A percentile compares a stretch with the other conserved stretches of the same genome.
These are phyloP conservation scores for Oryctes rhinoceros DNA, from an alignment of 1,140 invertebrate species.

Conservation along the genomic window DNA sequence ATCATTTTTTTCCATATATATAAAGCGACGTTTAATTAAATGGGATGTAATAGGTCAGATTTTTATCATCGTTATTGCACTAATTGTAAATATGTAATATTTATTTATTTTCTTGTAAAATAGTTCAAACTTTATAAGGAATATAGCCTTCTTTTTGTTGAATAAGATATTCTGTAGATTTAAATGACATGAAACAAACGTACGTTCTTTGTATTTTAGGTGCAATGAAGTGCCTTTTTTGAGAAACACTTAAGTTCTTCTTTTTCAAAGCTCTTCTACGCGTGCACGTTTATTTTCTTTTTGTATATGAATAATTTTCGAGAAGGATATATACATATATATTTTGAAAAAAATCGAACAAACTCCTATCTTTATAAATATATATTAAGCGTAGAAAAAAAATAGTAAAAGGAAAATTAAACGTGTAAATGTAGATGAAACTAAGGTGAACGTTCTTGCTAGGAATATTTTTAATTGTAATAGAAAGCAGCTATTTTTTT, in stretches of 20 bases:
- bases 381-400: background rate
- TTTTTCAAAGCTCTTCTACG: background rate
- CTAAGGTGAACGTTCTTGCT: constrained; percentile 15
- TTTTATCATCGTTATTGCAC: constrained; percentile 16
- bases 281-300: background rate
- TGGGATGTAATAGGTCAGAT: background rate
- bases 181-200: constrained; percentile 15
- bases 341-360: background rate
- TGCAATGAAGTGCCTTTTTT: constrained; percentile 40
- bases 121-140: constrained; percentile 1
- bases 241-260: constrained; percentile 25
- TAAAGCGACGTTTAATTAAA: too few species aligned
- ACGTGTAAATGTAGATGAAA: constrained; percentile 16
- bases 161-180: constrained; percentile 32
- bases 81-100: constrained; percentile 36
- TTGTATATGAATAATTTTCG: background rate
- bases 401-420: constrained; percentile 3
- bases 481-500: constrained; percentile 37
- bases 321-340: background rate
- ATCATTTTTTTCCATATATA: background rate
- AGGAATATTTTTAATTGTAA: constrained; percentile 36
- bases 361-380: background rate
- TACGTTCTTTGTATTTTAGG: constrained; percentile 37
- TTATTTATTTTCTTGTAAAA: constrained; percentile 38
- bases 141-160: constrained; percentile 23